Base-by-base conservation (phyloP, 2,888 invertebrate genomes). In the Pediacus dermestoides region DNA sequence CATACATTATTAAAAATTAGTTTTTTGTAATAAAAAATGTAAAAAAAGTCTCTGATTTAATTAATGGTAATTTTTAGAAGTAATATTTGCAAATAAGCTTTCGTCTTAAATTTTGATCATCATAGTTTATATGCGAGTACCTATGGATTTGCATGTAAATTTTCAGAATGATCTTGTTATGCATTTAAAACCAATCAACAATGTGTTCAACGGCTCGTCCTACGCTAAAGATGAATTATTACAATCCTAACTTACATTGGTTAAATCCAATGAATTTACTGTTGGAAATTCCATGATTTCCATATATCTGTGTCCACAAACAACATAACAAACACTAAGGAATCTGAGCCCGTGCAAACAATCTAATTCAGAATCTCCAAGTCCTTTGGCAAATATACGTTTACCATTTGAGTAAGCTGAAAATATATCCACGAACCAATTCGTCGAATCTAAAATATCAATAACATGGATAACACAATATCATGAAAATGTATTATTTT, bases 331-430 rank as follows among this genome's bases (percentile, higher is more conserved):
- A 66, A 73, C 71, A 25, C 71, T 70, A 21, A 74, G 57, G 9
- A 68, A 63, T 46, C 72, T 58, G 31, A 74, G 64, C 6, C 73
- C 73, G 33, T 73, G 70, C 11, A 74, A 53, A 48, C 74, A 74
- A 28, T 69, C 64, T 16, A 74, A 43, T 1, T 70, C 49, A 10
- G 38, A 34, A 16, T 32, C 30, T 16, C 37, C 47, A 25, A 32
- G 31, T 30, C 34, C 22, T n/a, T 34, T 42, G 2, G 49, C 45
- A 39, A 58, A 46, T 31, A 57, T 34, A 21, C 40, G 38, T 10
- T 40, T 44, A 21, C 46, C 40, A 44, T 57, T 57, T 7, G 50
- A 44, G 36, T 39, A 37, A 11, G 40, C 47, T 22, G 37, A 37
- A 38, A 51, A 42, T 16, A 37, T 31, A 21, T 16, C 21, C 10